phyloP scores from a whole-genome alignment of 2,113 vertebrate species.

The Oreochromis aureus region DNA sequence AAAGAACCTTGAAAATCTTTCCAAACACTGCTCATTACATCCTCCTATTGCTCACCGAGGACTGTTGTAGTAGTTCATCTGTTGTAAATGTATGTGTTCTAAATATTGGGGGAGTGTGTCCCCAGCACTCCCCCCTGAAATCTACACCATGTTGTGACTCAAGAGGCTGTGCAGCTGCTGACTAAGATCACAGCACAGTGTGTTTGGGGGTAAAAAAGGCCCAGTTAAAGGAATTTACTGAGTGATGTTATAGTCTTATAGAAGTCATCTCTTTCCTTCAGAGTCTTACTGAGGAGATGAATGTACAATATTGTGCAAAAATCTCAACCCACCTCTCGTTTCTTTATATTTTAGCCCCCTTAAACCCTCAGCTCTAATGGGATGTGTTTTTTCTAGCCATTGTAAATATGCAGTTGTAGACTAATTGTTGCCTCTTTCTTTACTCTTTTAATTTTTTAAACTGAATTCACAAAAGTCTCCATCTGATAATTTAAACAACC shows the following conservation, averaged over 20 bases:
- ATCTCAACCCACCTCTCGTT: neutral
- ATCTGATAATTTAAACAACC: neutral
- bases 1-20: neutral
- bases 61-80: neutral
- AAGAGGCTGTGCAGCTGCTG: neutral
- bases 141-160: neutral
- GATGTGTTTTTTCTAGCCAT: fast-evolving
- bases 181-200: neutral
- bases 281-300: neutral
- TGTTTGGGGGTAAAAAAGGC: neutral
- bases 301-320: neutral
- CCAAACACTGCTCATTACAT: neutral
- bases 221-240: neutral
- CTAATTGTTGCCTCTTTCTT: neutral
- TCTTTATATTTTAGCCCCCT: fast-evolving
- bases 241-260: neutral
- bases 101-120: neutral
- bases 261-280: neutral
- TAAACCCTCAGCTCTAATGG: fast-evolving
- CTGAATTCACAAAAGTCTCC: neutral
- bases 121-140: neutral
- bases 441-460: too few species aligned
- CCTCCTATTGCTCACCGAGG: neutral
- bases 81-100: neutral
- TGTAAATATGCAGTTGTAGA: neutral